A percentile compares a stretch with the other conserved stretches of the same genome.
Evolutionary conservation across 2,113 vertebrate species (phyloP).

Genomic region (Lasiurus borealis): DNA sequence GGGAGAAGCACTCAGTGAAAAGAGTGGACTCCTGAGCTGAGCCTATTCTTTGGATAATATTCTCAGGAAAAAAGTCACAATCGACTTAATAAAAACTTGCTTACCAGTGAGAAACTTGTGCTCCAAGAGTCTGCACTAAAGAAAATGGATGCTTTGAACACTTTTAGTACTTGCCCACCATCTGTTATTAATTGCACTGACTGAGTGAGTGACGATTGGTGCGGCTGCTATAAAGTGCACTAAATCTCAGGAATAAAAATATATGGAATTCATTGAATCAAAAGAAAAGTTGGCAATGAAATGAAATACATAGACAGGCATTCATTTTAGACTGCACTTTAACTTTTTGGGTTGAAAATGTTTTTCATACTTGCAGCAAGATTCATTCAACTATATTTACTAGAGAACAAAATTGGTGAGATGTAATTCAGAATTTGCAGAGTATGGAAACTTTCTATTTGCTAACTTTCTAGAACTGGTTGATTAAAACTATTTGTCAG

Average conservation of each 20-base stretch:
- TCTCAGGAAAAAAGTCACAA: not conserved
- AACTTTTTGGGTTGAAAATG: conserved; percentile 57
- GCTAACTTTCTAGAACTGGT: not conserved
- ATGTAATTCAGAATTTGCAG: conserved; percentile 54
- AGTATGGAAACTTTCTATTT: conserved; percentile 9
- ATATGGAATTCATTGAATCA: conserved; percentile 57
- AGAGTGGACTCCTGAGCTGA: not conserved
- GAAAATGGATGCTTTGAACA: conserved; percentile 72
- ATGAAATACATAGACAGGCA: conserved; percentile 58
- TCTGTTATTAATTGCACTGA: conserved; percentile 75
- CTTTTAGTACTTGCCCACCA: conserved; percentile 61
- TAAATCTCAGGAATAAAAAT: conserved; percentile 74
- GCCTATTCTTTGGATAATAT: not conserved
- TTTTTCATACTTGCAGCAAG: conserved; percentile 63
- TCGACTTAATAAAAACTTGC: conserved; percentile 19
- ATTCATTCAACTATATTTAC: conserved; percentile 57
- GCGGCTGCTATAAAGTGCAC: conserved; percentile 54
- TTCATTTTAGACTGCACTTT: conserved; percentile 60
- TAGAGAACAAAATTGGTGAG: conserved; percentile 17
- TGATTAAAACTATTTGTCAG: not conserved
- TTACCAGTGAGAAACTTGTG: conserved; percentile 53
- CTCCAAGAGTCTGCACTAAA: conserved; percentile 47
- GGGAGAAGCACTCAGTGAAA: not conserved
- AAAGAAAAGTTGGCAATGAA: conserved; percentile 70
- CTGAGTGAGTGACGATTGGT: conserved; percentile 65